Conservation (phyloP, 1,140 invertebrate genomes). For the Laodelphax striatellus region DNA sequence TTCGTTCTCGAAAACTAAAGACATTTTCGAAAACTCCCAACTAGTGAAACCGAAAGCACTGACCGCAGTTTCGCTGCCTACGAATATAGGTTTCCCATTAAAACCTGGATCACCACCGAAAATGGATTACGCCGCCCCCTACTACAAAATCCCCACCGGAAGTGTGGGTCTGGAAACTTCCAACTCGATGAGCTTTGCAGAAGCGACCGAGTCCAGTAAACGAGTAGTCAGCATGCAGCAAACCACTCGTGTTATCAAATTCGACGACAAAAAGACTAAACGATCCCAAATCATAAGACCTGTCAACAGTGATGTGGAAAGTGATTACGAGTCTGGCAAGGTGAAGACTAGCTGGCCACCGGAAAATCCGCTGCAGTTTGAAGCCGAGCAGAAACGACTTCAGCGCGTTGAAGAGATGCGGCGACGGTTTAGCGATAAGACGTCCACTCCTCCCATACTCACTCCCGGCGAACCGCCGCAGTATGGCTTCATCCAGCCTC, state of each 20-base stretch:
- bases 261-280: constrained; percentile 37
- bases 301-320: constrained; percentile 57
- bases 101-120: constrained; percentile 46
- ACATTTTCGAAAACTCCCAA: constrained; percentile 21
- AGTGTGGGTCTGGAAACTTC: constrained; percentile 45
- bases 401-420: constrained; percentile 29
- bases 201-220: constrained; percentile 49
- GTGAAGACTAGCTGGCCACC: constrained; percentile 44
- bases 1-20: constrained; percentile 34
- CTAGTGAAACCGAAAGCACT: constrained; percentile 37
- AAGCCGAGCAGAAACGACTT: constrained; percentile 29
- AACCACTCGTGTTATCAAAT: constrained; percentile 53
- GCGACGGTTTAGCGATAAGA: constrained; percentile 29
- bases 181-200: constrained; percentile 53
- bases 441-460: constrained; percentile 29
- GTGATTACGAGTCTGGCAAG: constrained; percentile 41
- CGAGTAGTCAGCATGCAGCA: constrained; percentile 54
- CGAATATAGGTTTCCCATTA: constrained; percentile 27
- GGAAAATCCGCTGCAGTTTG: constrained; percentile 37
- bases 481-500: constrained; percentile 39
- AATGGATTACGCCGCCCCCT: constrained; percentile 42
- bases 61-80: constrained; percentile 28
- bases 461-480: constrained; percentile 46
- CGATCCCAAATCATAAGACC: constrained; percentile 44
- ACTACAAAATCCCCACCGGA: constrained; percentile 20